Percentiles rank a stretch among this genome's conserved stretches.
These are phyloP conservation scores for Brachyalestes nurse DNA, from an alignment of 2,797 vertebrate genomes.

Conservation along the genomic window DNA sequence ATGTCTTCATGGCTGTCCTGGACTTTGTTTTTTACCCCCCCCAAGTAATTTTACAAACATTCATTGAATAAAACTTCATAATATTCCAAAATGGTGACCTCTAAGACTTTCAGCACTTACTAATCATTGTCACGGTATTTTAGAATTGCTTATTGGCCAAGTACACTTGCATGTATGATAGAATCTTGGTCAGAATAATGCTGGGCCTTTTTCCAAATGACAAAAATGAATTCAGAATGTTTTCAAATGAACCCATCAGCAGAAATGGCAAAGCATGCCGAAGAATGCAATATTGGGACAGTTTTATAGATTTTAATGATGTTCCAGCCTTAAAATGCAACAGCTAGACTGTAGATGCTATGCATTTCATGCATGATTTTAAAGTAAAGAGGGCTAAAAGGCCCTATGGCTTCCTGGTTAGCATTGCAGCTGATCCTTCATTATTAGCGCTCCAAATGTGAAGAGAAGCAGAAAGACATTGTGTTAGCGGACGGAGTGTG, in stretches of 20 bases:
- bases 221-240: too few species aligned
- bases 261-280: not conserved
- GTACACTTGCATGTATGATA: too few species aligned
- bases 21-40: too few species aligned
- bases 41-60: not conserved
- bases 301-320: not conserved
- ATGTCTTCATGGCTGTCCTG: slow-evolving; percentile 36
- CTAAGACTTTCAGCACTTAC: not conserved
- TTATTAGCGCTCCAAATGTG: slow-evolving; percentile 77
- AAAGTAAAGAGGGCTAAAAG: not conserved
- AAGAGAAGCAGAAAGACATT: slow-evolving; percentile 75
- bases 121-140: not conserved
- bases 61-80: not conserved
- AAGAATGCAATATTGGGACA: not conserved
- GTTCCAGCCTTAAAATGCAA: not conserved
- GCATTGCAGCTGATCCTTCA: slow-evolving; percentile 73
- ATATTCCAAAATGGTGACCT: not conserved
- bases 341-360: not conserved
- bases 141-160: too few species aligned
- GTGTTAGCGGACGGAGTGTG: slow-evolving; percentile 10
- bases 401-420: slow-evolving; percentile 70
- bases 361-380: slow-evolving; percentile 11
- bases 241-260: not conserved
- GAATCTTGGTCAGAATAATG: too few species aligned
- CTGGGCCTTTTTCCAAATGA: too few species aligned